Evolutionary conservation across 2,888 invertebrate genomes (phyloP).

Genomic region (Carpatolechia fugitivella): DNA sequence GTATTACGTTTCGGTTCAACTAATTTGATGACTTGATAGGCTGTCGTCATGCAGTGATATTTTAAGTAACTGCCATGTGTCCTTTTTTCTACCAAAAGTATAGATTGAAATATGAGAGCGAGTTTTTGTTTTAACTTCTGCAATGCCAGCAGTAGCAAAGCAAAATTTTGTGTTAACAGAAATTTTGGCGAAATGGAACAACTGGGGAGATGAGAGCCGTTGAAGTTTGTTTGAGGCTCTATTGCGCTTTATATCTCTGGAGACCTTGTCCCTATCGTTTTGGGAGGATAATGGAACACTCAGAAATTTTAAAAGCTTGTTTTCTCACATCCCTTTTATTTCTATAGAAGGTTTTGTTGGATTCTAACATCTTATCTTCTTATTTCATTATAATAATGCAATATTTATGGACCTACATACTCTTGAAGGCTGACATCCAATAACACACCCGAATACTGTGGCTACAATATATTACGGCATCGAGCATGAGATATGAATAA

Average conservation of each 20-base stretch:
- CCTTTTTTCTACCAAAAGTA: no score
- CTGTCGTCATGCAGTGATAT: no score
- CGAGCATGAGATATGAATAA: not conserved
- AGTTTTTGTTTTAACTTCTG: no score
- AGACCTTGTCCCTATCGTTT: slow-evolving; percentile 24
- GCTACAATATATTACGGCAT: not conserved
- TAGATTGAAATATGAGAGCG: no score
- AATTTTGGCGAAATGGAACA: not conserved
- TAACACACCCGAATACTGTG: not conserved
- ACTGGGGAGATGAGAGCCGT: not conserved
- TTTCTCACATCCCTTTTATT: slow-evolving; percentile 32
- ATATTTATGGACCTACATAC: slow-evolving; percentile 26
- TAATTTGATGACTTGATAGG: no score
- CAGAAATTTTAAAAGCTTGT: slow-evolving; percentile 38
- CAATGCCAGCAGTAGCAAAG: no score
- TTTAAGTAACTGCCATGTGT: no score
- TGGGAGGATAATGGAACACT: slow-evolving; percentile 32
- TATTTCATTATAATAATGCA: slow-evolving; percentile 26
- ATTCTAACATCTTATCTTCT: no score
- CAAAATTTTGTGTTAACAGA: not conserved
- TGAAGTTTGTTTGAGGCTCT: not conserved
- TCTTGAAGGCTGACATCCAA: slow-evolving; percentile 5
- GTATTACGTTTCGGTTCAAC: no score
- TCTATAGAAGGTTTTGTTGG: no score
- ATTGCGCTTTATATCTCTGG: slow-evolving; percentile 12